phyloP scores from a whole-genome alignment of 2,113 vertebrate species.

The Vicugna pacos region DNA sequence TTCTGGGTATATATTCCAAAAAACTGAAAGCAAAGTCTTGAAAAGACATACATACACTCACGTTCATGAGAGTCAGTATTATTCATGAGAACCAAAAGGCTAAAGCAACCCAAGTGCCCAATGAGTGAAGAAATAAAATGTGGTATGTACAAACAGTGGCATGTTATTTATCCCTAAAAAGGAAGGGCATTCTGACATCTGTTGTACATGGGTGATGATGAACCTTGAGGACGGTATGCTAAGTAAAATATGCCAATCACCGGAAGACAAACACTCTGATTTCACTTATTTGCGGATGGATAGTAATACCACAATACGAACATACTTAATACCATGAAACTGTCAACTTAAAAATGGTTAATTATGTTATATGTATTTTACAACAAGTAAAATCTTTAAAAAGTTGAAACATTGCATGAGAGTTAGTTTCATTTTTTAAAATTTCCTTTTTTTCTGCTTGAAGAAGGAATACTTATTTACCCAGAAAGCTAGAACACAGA shows the following conservation, averaged over 20 bases:
- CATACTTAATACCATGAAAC: background rate
- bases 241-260: background rate
- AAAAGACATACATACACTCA: background rate
- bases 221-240: background rate
- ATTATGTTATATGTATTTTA: background rate
- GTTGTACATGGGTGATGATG: background rate
- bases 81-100: background rate
- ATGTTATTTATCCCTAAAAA: background rate
- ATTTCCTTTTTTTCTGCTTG: background rate
- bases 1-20: background rate
- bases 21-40: background rate
- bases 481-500: background rate
- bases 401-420: background rate
- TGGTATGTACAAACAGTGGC: background rate
- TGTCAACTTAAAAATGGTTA: background rate
- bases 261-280: background rate
- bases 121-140: background rate
- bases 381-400: background rate
- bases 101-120: background rate
- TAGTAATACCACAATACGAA: background rate
- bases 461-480: background rate
- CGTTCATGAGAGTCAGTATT: background rate
- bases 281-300: background rate
- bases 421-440: background rate
- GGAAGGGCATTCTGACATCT: background rate